Evolutionary conservation across 2,888 invertebrate species (phyloP), one percentile per base, ranked within the genome.

Genomic region (Spodoptera exigua): DNA sequence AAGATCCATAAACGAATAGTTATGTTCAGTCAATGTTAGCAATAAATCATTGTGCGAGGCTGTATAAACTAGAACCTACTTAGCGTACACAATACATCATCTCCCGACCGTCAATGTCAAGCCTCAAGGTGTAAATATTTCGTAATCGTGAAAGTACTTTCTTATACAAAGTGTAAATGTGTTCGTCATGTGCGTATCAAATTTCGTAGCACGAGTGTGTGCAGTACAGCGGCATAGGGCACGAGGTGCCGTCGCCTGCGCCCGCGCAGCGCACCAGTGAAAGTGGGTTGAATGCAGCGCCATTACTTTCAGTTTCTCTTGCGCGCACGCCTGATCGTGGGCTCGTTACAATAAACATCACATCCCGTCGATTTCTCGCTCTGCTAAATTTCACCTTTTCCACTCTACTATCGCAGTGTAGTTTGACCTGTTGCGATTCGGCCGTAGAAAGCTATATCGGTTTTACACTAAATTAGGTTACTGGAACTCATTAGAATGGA

Each of bases 351-450:
- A 93, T 93, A 93, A 92, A 91, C 92, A 89, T 91, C 87, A 90
- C 92, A 92, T 92, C 93, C 92, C 92, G 92, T 87, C 91, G 93
- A 93, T 93, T 94, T 94, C 93, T 92, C 92, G 93, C 91, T 90
- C 87, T 85, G 89, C 89, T 89, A 91, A 93, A 90, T 93, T 93
- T 93, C 93, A 92, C 93, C 93, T 92, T 92, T 92, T 91, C 91
- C 89, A 90, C 87, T 87, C 82, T 85, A 84, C 85, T 86, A 87
- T 88, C 84, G 82, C 83, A 79, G 82, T 82, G 85, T 85, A 85
- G 87, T 84, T 87, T 88, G 89, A 89, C 90, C 88, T 76, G 68
- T 70, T 80, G 85, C 77, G 74, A 83, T 82, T 84, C 79, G 80
- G 78, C 79, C 75, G 81, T 90, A 90, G 91, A 92, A 92, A 92